phyloP scores from a whole-genome alignment of 2,888 invertebrate species.

The Hylaea fasciaria region DNA sequence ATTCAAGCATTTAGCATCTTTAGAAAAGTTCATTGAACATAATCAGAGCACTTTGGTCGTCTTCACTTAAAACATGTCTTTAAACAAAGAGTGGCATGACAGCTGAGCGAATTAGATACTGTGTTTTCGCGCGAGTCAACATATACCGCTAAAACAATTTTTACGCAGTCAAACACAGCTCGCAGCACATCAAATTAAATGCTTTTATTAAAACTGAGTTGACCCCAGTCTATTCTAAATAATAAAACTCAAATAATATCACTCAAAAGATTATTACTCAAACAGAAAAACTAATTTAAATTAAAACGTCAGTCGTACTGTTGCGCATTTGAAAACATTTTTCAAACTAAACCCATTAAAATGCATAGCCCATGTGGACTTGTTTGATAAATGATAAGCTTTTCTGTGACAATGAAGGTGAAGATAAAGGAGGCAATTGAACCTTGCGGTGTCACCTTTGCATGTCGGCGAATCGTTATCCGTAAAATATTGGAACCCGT shows the following conservation, averaged over 20 bases:
- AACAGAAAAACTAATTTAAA: constrained; percentile 25
- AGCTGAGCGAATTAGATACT: too few species aligned
- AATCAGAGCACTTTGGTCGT: too few species aligned
- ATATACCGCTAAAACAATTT: too few species aligned
- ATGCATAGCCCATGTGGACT: constrained; percentile 15
- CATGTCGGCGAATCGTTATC: background rate
- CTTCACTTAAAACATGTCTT: too few species aligned
- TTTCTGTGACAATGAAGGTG: constrained; percentile 5
- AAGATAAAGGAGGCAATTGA: constrained; percentile 3
- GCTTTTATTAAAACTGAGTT: too few species aligned
- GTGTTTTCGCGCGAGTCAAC: too few species aligned
- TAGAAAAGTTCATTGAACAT: too few species aligned
- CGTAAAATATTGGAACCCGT: background rate
- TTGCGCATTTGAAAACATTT: constrained; percentile 9
- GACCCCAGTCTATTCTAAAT: background rate
- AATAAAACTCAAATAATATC: background rate
- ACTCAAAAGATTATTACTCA: constrained; percentile 5
- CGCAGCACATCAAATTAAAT: too few species aligned
- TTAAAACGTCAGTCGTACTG: constrained; percentile 13
- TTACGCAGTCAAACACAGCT: too few species aligned
- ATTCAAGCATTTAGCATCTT: too few species aligned
- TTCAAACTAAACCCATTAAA: constrained; percentile 23
- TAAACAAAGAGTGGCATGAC: too few species aligned
- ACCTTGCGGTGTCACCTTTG: constrained; percentile 13
- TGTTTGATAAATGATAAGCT: constrained; percentile 18